These are phyloP conservation scores for Aelia acuminata DNA, from an alignment of 2,888 invertebrate species.

Conservation along the genomic window DNA sequence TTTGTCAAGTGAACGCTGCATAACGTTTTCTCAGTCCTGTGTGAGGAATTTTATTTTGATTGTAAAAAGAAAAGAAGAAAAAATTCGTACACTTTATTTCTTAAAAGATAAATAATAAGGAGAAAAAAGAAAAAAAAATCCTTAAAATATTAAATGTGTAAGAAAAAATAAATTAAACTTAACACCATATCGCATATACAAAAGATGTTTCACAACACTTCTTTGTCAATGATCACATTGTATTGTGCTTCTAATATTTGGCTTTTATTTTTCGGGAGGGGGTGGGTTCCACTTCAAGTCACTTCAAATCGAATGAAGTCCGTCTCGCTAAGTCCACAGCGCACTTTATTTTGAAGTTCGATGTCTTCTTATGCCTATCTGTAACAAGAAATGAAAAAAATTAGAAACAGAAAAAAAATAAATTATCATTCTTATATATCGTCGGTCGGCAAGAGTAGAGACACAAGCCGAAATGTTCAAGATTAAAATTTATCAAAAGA, in stretches of 20 bases:
- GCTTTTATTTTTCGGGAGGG: too few relatives aligned
- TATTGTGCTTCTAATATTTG: constrained; percentile 46
- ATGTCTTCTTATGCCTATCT: constrained; percentile 42
- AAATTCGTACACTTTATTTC: constrained; percentile 25
- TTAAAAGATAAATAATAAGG: too few relatives aligned
- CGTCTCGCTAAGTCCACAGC: constrained; percentile 33
- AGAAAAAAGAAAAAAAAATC: neutral
- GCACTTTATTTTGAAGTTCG: constrained; percentile 31
- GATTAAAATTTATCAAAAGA: too few relatives aligned
- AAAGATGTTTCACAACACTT: constrained; percentile 47
- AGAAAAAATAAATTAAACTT: constrained; percentile 38
- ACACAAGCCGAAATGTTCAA: too few relatives aligned
- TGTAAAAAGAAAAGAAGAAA: neutral
- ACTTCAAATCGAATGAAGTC: constrained; percentile 56
- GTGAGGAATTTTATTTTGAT: too few relatives aligned
- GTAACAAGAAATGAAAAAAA: neutral
- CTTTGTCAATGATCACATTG: constrained; percentile 20
- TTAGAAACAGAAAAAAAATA: too few relatives aligned
- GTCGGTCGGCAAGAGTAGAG: too few relatives aligned
- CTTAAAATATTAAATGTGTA: constrained; percentile 26
- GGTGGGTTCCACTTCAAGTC: neutral
- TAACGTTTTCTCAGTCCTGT: too few relatives aligned
- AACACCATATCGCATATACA: constrained; percentile 34
- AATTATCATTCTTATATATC: too few relatives aligned
- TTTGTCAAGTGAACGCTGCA: too few relatives aligned